These are phyloP conservation scores for Euplexia lucipara DNA, from an alignment of 2,888 invertebrate species.

Conservation along the genomic window DNA sequence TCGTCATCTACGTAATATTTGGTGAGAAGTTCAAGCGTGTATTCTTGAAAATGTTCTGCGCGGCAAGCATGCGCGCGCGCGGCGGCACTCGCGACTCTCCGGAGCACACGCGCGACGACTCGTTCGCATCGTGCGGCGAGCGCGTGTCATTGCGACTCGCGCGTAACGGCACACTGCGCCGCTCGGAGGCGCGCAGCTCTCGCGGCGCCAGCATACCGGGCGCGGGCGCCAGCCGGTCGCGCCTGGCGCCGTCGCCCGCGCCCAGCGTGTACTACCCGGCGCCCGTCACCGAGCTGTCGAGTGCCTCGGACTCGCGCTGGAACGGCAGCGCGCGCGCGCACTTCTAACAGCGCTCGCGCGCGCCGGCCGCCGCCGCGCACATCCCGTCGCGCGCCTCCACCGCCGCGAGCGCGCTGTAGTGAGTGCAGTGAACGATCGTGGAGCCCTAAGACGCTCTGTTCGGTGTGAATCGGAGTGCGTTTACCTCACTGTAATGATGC, in stretches of 20 bases:
- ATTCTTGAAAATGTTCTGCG: slow-evolving; percentile 95
- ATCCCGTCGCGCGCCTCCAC: slow-evolving; percentile 34
- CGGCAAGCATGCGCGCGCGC: slow-evolving; percentile 90
- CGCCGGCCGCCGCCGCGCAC: slow-evolving; percentile 43
- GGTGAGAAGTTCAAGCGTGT: slow-evolving; percentile 98
- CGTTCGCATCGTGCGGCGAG: slow-evolving; percentile 95
- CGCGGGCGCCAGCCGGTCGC: slow-evolving; percentile 62
- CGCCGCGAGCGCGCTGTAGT: slow-evolving; percentile 8
- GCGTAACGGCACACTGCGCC: slow-evolving; percentile 84
- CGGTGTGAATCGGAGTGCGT: background rate
- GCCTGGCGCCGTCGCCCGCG: slow-evolving; percentile 68
- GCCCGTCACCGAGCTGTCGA: slow-evolving; percentile 69
- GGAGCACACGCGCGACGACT: slow-evolving; percentile 94
- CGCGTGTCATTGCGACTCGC: slow-evolving; percentile 92
- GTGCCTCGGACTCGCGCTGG: slow-evolving; percentile 62
- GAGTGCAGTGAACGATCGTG: background rate
- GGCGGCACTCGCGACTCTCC: slow-evolving; percentile 91
- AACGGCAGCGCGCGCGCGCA: slow-evolving; percentile 68
- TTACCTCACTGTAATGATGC: background rate
- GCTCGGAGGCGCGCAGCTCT: slow-evolving; percentile 71
- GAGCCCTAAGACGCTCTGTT: slow-evolving; percentile 1
- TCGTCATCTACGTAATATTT: slow-evolving; percentile 99
- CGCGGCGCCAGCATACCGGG: slow-evolving; percentile 51
- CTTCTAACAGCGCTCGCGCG: slow-evolving; percentile 68
- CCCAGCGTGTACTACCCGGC: slow-evolving; percentile 84